These are phyloP conservation scores for Keiferia lycopersicella DNA, from an alignment of 2,888 invertebrate species.

Conservation along the genomic window DNA sequence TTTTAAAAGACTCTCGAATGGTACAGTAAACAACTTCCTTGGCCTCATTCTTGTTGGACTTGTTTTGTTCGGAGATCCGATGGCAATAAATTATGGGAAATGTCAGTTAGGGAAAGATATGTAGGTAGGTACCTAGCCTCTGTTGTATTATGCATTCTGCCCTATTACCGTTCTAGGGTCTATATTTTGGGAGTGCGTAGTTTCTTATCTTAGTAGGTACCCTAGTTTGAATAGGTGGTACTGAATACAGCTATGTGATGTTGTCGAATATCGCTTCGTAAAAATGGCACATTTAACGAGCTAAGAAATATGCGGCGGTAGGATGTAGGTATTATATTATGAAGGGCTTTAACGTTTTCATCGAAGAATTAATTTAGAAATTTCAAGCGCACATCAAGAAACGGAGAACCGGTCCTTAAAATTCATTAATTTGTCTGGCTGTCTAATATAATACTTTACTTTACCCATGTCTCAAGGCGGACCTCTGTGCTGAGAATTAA, in stretches of 20 bases:
- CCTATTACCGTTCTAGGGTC: neutral
- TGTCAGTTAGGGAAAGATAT: conserved; percentile 29
- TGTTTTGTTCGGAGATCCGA: conserved; percentile 37
- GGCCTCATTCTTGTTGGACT: conserved; percentile 34
- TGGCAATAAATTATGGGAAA: conserved; percentile 38
- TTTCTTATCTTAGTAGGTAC: neutral
- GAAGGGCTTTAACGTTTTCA: neutral
- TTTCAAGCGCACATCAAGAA: neutral
- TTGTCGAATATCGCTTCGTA: no score
- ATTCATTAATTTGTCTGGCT: conserved; percentile 23
- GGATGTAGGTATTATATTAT: neutral
- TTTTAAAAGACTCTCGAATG: conserved; percentile 22
- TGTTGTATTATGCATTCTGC: conserved; percentile 22
- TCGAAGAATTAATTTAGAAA: neutral
- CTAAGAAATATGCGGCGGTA: neutral
- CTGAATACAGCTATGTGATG: no score
- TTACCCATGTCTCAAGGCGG: conserved; percentile 19
- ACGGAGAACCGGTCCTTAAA: conserved; percentile 9
- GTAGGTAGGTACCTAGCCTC: conserved; percentile 9
- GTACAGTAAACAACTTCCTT: conserved; percentile 32
- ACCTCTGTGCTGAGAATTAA: conserved; percentile 16
- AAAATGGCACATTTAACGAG: no score
- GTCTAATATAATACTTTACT: conserved; percentile 20
- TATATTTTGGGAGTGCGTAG: neutral
- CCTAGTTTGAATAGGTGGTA: no score